These are phyloP conservation scores for Dolichomitus sp. DNA, from an alignment of 2,888 invertebrate genomes.

Conservation along the genomic window DNA sequence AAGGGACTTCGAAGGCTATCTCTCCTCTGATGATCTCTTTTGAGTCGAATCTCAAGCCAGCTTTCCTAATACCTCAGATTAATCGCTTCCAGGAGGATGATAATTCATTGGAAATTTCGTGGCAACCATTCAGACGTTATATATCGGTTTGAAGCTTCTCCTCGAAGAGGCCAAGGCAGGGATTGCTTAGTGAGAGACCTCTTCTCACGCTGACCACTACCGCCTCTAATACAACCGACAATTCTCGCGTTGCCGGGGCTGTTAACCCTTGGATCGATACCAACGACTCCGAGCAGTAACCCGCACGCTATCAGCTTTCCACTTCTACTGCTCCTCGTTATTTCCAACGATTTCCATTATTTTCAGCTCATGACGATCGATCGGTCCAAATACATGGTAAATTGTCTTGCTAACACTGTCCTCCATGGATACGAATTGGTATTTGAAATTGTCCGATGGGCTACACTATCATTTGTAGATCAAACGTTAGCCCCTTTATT, in stretches of 20 bases:
- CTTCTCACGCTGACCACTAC: conserved; percentile 15
- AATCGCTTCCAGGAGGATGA: conserved; percentile 29
- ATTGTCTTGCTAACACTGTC: not conserved
- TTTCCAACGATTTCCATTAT: conserved; percentile 16
- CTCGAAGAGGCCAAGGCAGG: not conserved
- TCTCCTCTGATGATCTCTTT: not conserved
- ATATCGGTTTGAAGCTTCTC: conserved; percentile 5
- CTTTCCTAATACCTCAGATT: not conserved
- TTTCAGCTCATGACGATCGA: conserved; percentile 15
- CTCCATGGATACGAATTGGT: too few relatives aligned
- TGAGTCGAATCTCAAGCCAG: not conserved
- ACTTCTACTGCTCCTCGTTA: conserved; percentile 5
- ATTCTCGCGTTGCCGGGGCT: conserved; percentile 56
- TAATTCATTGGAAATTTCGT: conserved; percentile 18
- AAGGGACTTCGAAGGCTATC: not conserved
- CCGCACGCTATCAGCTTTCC: conserved; percentile 28
- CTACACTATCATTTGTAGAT: not conserved
- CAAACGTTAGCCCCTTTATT: not conserved
- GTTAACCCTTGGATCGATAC: conserved; percentile 64
- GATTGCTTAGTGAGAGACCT: not conserved
- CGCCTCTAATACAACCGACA: conserved; percentile 37
- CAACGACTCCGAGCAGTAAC: conserved; percentile 14
- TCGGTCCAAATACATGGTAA: conserved; percentile 15
- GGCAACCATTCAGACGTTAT: not conserved
- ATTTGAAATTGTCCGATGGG: not conserved